Evolutionary conservation across 2,113 vertebrate species (phyloP), one percentile per base, ranked within the genome.

Genomic region (Philantomba maxwellii): DNA sequence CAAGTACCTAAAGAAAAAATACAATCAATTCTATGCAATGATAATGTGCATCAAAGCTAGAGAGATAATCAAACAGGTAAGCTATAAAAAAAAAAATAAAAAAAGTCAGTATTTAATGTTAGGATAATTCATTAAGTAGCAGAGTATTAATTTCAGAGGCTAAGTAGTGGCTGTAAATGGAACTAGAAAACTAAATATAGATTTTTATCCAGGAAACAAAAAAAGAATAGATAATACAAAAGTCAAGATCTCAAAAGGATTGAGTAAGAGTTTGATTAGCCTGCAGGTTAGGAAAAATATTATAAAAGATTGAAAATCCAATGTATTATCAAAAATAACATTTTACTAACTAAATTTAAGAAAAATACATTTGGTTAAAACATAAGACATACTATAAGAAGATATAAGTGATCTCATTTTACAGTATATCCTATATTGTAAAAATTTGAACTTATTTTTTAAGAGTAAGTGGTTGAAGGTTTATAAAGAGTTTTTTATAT

Each of bases 1-100:
- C 95, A 99, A 99, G 98, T 99, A 99, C 99, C 99, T 99, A 78
- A 92, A 98, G 95, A 77, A 73, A 98, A 96, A 96, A 23, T 30
- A 82, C 5, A 97, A 80, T 80, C 10, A 83, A 78, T 55, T 49
- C 33, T 91, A 92, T 53, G 28, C 39, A 7, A 60, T 45, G 57
- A 39, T 30, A 92, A 73, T 15, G 7, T 77, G 53, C n/a, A 77
- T 43, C 7, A 9, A 94, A 83, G 47, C 12, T 10, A 28, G 36
- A 45, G 28, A 89, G 73, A 55, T 58, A 92, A 93, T 39, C 15
- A 49, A 95, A 93, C 21, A 92, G 43, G 15, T 87, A 57, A 75
- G 43, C 33, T 82, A 60, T 28, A 19, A 43, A 81, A 73, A 81
- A 73, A 82, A 87, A 6, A 82, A 45, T 45, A 3, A n/a, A 47